Percentiles rank a stretch among this genome's conserved stretches.
These are phyloP conservation scores for Sciaenops ocellatus DNA, from an alignment of 2,797 vertebrate genomes.

Conservation along the genomic window DNA sequence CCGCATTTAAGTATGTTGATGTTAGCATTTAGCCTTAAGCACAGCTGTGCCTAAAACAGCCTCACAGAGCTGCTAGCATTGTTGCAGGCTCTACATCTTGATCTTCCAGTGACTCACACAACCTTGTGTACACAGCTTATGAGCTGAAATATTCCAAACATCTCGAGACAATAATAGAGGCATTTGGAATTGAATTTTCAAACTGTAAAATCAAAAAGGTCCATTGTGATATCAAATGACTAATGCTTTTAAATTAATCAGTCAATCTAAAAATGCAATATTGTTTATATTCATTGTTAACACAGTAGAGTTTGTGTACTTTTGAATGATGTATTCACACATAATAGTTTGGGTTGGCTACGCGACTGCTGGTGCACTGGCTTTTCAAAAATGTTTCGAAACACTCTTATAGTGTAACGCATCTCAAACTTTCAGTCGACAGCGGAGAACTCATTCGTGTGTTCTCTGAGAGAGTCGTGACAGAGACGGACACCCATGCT, in stretches of 20 bases:
- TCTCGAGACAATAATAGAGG: constrained; percentile 1
- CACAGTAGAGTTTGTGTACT: constrained; percentile 25
- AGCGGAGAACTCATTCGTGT: not conserved
- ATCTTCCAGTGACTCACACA: not conserved
- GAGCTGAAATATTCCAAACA: constrained; percentile 13
- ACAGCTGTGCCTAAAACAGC: not conserved
- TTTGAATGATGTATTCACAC: constrained; percentile 29
- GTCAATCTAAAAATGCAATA: not conserved
- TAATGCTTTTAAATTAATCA: constrained; percentile 13
- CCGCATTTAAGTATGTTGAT: not conserved
- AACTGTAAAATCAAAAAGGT: constrained; percentile 4
- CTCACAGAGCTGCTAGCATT: not conserved
- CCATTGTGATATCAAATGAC: not conserved
- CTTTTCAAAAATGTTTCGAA: not conserved
- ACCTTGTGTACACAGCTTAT: not conserved
- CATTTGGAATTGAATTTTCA: not conserved
- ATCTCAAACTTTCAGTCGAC: constrained; percentile 25
- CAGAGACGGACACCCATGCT: constrained; percentile 57
- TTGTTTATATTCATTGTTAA: constrained; percentile 22
- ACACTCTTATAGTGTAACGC: constrained; percentile 38
- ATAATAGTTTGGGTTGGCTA: constrained; percentile 5
- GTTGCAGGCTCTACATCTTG: not conserved
- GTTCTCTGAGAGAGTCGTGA: constrained; percentile 58
- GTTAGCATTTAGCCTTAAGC: not conserved
- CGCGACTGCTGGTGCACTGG: not conserved